phyloP scores from a whole-genome alignment of 2,888 invertebrate species.

The Petrolisthes manimaculis region DNA sequence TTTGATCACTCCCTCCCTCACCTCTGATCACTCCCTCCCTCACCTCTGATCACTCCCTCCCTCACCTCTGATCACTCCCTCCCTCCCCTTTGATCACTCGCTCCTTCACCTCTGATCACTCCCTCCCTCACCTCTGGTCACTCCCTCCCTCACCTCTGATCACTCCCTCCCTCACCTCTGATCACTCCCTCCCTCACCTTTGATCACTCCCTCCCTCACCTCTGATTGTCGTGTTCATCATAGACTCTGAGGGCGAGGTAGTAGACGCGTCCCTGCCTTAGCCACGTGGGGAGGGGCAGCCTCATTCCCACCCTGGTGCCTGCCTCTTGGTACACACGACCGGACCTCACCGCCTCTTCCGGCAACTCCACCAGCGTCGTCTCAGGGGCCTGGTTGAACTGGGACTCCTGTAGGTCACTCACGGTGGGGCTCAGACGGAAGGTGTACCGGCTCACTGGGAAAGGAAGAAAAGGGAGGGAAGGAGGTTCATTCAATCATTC shows the following conservation, averaged over 20 bases:
- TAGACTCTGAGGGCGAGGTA: conserved; percentile 38
- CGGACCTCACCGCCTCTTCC: background rate
- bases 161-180: background rate
- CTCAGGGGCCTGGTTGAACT: conserved; percentile 41
- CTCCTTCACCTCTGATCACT: background rate
- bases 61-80: background rate
- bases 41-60: background rate
- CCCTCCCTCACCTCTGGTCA: background rate
- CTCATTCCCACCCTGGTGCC: conserved; percentile 34
- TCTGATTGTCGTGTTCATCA: conserved; percentile 22
- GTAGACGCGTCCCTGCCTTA: conserved; percentile 23
- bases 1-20: background rate
- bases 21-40: background rate
- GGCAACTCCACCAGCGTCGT: conserved; percentile 23
- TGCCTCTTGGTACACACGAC: conserved; percentile 33
- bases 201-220: conserved; percentile 6
- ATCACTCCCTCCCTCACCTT: background rate
- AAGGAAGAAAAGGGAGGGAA: background rate
- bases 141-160: background rate
- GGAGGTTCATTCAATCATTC: background rate
- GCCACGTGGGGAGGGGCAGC: conserved; percentile 6
- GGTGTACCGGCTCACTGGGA: conserved; percentile 26
- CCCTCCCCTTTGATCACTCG: background rate
- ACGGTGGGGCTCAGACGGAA: conserved; percentile 32
- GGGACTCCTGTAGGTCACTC: conserved; percentile 33